These are phyloP conservation scores for Ceratosolen fusciceps DNA, from an alignment of 1,140 invertebrate genomes.

Conservation along the genomic window DNA sequence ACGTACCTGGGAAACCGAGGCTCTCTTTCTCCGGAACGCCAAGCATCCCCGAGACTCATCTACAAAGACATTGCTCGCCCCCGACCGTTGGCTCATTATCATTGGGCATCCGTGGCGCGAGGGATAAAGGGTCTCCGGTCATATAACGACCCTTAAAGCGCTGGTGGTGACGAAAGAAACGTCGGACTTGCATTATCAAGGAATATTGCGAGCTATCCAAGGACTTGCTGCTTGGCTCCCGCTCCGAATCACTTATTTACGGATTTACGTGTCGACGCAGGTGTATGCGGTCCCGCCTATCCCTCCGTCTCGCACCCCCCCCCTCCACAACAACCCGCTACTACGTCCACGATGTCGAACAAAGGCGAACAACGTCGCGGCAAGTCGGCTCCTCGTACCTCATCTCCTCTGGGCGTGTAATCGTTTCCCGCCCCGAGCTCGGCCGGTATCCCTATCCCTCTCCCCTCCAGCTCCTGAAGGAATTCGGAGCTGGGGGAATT, in stretches of 20 bases:
- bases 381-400: neutral
- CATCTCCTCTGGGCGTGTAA: constrained; percentile 26
- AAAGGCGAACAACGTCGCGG: neutral
- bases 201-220: constrained; percentile 22
- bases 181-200: constrained; percentile 16
- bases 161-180: no score
- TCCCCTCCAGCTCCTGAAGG: neutral
- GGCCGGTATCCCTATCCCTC: neutral
- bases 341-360: constrained; percentile 4
- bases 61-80: no score
- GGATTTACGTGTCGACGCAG: neutral
- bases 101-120: no score
- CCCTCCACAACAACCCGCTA: no score
- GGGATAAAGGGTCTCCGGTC: no score
- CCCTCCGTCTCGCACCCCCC: no score
- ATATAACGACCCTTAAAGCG: no score
- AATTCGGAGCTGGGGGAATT: neutral
- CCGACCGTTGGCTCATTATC: no score
- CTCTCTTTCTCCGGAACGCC: no score
- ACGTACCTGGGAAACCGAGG: no score
- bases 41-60: no score
- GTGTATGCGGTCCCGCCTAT: neutral
- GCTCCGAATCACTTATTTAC: neutral
- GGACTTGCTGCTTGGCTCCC: neutral
- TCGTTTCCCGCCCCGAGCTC: constrained; percentile 23